Conservation (phyloP, 2,888 invertebrate genomes). For the Parnassius apollo region DNA sequence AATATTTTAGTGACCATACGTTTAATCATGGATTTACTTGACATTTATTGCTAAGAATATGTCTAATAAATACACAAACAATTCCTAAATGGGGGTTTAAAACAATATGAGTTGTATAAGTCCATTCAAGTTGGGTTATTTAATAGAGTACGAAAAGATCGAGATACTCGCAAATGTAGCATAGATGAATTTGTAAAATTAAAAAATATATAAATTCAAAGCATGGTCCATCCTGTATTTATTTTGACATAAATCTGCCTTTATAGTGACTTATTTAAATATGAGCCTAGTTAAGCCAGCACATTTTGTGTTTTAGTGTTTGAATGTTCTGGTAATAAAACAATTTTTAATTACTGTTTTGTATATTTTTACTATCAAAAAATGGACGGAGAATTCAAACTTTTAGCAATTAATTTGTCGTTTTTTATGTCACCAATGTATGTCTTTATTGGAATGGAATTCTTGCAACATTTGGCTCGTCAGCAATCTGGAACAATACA, state of each 20-base stretch:
- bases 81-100: neutral
- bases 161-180: neutral
- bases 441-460: conserved; percentile 84
- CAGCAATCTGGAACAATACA: conserved; percentile 73
- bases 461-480: conserved; percentile 84
- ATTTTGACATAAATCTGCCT: conserved; percentile 41
- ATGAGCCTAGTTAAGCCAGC: conserved; percentile 37
- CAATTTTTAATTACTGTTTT: conserved; percentile 14
- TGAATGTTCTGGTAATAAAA: conserved; percentile 40
- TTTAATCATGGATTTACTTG: conserved; percentile 10
- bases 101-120: neutral
- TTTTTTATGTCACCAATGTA: conserved; percentile 81
- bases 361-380: conserved; percentile 22
- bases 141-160: neutral
- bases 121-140: neutral
- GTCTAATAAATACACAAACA: conserved; percentile 8
- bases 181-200: conserved; percentile 1
- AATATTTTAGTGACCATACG: conserved; percentile 9
- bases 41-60: neutral
- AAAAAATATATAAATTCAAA: neutral
- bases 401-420: neutral
- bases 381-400: conserved; percentile 27
- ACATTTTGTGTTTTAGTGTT: conserved; percentile 49
- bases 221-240: conserved; percentile 15
- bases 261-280: conserved; percentile 46